Evolutionary conservation across 2,888 invertebrate genomes (phyloP), one percentile per base, ranked within the genome.

Genomic region (Pseudanteris insignis): DNA sequence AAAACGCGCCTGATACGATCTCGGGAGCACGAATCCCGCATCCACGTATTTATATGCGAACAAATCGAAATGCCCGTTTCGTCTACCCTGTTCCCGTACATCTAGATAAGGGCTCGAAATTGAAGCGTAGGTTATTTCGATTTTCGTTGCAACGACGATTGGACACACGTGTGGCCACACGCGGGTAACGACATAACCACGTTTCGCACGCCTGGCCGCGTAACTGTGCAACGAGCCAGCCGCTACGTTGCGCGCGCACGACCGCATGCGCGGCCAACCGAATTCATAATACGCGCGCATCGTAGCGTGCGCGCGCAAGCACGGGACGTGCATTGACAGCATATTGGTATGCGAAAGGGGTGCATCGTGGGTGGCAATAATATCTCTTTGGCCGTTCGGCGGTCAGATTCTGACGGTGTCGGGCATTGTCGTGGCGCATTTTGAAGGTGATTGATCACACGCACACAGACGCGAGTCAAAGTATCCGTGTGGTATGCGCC

Each of bases 361-460:
- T 40, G 36, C 75, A 59, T 72, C 78, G 78, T 77, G 78, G 77
- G 78, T 77, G 78, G 78, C 71, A 74, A 73, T 72, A 72, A 76
- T 77, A 69, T 72, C 67, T 76, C 72, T 65, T 55, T 59, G 64
- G 55, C 67, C 67, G 66, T 65, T 55, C 60, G 64, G 55, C 67
- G 67, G 66, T 63, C 71, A 67, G 73, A 73, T 73, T 73, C 74
- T 71, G 70, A 67, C 70, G 71, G 73, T 72, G 68, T 65, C 67
- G 65, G 68, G 67, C 67, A 73, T 75, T 74, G 76, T 75, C 71
- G 70, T 70, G 66, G 61, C 66, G 61, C 67, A 55, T 69, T 70
- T 73, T 71, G 71, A 69, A 70, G 70, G 76, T 78, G 78, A 79
- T 78, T 73, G 78, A 78, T 79, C 71, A 73, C 73, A 70, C 69